phyloP scores from a whole-genome alignment of 2,113 vertebrate genomes.

The Gadus macrocephalus region DNA sequence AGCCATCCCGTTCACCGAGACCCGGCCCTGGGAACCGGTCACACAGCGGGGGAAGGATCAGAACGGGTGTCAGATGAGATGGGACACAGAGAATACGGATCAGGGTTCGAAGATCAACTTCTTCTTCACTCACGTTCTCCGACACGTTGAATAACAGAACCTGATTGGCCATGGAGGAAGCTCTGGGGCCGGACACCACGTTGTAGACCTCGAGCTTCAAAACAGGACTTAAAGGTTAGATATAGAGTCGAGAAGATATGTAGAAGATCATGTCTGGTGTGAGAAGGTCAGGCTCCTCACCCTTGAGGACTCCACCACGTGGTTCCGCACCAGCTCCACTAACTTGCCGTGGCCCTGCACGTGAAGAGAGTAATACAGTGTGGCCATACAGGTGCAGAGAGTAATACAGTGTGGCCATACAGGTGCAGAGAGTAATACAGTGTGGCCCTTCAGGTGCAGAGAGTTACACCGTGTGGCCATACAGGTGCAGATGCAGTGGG shows the following conservation, averaged over 20 bases:
- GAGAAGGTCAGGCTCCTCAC: constrained; percentile 56
- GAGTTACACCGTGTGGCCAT: no score
- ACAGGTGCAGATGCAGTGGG: no score
- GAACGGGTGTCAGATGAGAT: neutral
- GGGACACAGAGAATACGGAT: neutral
- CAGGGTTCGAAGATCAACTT: neutral
- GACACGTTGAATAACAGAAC: constrained; percentile 77
- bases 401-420: no score
- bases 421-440: no score
- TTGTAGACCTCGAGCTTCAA: constrained; percentile 80
- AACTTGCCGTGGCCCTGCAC: constrained; percentile 82
- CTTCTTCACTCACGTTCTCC: constrained; percentile 70
- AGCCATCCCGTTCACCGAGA: constrained; percentile 73
- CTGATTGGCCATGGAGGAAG: constrained; percentile 84
- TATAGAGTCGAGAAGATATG: no score
- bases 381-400: neutral
- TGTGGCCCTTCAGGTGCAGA: no score
- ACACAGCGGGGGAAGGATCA: neutral
- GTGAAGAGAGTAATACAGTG: constrained; percentile 2
- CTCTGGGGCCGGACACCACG: constrained; percentile 63
- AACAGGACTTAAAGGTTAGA: no score
- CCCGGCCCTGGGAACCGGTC: constrained; percentile 72
- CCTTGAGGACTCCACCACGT: constrained; percentile 73
- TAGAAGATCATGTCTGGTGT: no score
- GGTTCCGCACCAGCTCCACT: constrained; percentile 83